Percentiles rank a stretch among this genome's conserved stretches.
Conservation (phyloP, 2,888 invertebrate genomes). For the Autographa pulchrina region DNA sequence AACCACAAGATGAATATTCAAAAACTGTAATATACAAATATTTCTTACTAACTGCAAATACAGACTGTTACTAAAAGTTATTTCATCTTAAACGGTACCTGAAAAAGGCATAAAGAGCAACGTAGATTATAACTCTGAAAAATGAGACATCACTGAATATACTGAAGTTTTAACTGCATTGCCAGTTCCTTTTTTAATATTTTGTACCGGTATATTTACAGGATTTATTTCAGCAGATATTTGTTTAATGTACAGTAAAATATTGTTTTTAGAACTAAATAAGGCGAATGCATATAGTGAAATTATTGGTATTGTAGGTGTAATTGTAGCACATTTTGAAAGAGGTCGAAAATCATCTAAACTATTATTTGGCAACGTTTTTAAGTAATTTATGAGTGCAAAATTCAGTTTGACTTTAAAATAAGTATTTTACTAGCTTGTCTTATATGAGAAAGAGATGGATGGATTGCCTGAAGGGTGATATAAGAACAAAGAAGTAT, state of each 20-base stretch:
- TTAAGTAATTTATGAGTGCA: too few relatives aligned
- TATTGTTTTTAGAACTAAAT: not conserved
- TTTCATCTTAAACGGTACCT: not conserved
- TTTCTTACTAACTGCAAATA: not conserved
- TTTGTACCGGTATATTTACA: constrained; percentile 1
- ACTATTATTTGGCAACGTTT: too few relatives aligned
- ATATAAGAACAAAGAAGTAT: too few relatives aligned
- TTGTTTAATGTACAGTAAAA: constrained; percentile 4
- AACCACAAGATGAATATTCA: too few relatives aligned
- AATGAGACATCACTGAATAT: not conserved
- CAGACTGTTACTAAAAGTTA: not conserved
- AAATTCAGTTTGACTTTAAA: too few relatives aligned
- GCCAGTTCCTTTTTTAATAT: constrained; percentile 4
- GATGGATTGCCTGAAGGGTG: too few relatives aligned
- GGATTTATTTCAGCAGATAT: not conserved
- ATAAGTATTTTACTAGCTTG: not conserved
- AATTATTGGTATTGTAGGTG: too few relatives aligned
- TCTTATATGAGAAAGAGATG: too few relatives aligned
- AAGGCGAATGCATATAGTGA: too few relatives aligned
- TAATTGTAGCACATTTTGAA: too few relatives aligned
- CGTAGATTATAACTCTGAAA: constrained; percentile 5
- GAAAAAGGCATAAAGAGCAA: constrained; percentile 4
- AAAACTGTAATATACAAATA: not conserved
- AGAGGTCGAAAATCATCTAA: too few relatives aligned
- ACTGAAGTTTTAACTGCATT: constrained; percentile 8